Evolutionary conservation across 1,140 invertebrate genomes (phyloP), one percentile per base, ranked within the genome.

Genomic region (Parasteatoda tepidariorum): DNA sequence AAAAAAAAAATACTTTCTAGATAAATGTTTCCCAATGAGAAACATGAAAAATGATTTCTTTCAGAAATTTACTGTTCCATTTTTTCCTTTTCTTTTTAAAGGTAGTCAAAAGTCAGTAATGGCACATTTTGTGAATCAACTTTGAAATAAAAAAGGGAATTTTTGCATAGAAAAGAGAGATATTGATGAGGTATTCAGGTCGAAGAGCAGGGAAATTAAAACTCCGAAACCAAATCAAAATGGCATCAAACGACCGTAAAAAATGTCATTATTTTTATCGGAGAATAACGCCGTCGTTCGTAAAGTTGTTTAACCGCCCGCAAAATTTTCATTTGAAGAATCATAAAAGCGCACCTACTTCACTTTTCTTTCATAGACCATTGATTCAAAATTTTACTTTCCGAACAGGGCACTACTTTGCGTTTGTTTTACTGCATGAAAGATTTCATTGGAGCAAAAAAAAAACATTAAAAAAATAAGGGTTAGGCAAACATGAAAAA

Each of bases 311-410:
- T 62, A 75, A 75, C 73, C 24, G 33, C 38, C 74, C 74, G 62
- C 24, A 33, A 78, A 78, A 78, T 66, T 78, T 78, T 78, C 38
- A 78, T 66, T 78, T 78, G n/a, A n/a, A 22, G 38, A 66, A 55
- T 33, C 74, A 38, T 78, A 66, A 78, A 66, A 78, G 55, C 31
- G 24, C 13, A 57, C 41, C n/a, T n/a, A n/a, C n/a, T n/a, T n/a
- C 34, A 64, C 59, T 66, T 78, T 64, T 54, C 38, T 78, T 78
- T 66, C 74, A 78, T 78, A 78, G 26, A 30, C 74, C 61, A 78
- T 66, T 78, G 74, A 31, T 11, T 59, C 15, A 30, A 26, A 62
- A 62, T 22, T 62, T 22, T 11, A 62, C 7, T 33, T 64, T 64
- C 30, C 61, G 61, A 34, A 31, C 26, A 0, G 18, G 6, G 33